Base-by-base conservation (phyloP, 2,113 vertebrate species). In the Caranx melampygus region DNA sequence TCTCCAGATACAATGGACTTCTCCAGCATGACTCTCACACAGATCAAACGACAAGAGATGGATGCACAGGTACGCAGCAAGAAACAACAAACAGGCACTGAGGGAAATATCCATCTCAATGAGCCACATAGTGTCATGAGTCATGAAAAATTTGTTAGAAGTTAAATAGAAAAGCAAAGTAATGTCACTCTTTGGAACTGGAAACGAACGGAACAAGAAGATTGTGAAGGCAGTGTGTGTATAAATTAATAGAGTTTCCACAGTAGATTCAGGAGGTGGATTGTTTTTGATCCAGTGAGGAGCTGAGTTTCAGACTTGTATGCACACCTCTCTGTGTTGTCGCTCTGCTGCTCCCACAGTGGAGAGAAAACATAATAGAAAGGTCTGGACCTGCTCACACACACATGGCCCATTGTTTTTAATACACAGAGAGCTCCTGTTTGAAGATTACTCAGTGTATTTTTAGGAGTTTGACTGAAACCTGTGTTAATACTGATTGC, bases 21-120 rank as follows among this genome's bases (percentile, higher is more conserved):
- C 91, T 98, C 97, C 72, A 97, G 95, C 89, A 96, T 97, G 96
- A 99, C 97, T 0, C 95, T 99, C 73, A 99, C 96, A 0, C 98
- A 99, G 94, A 99, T 99, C 90, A 99, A 99, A 89, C 95, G 97
- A 49, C 97, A 99, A 71, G 98, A 99, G 91, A 99, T 99, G 98
- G 96, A 99, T 74, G 96, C 97, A 0, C 98, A 99, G 98, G 98
- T 99, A 87, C 81, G 89, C 72, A 1, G n/a, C 54, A 37, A 9
- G 45, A n/a, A 4, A 18, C 33, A 33, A 18, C 45, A 18, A 5
- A 49, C 1, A 42, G 40, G 40, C 40, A 42, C 40, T 42, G 40
- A 42, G 40, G 8, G 40, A 42, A 42, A 42, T 9, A 42, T 42
- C 40, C 2, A 42, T 42, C 40, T 42, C 8, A 42, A 11, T 40